Percentiles rank a stretch among this genome's conserved stretches.
Conservation (phyloP, 2,797 vertebrate species). For the Adelosebastes latens region DNA sequence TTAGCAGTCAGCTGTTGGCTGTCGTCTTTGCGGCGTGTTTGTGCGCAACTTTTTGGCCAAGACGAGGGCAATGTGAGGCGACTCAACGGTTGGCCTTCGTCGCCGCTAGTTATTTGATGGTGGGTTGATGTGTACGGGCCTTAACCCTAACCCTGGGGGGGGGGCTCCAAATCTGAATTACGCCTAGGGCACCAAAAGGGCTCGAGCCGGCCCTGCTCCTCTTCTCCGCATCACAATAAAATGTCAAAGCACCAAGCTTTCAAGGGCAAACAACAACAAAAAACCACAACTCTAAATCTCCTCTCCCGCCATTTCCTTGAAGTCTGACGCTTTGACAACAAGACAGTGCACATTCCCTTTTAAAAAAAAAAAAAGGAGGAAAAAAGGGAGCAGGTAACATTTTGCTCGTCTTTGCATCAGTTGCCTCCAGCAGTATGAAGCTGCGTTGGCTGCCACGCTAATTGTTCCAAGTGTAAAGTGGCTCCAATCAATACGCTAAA, state of each 20-base stretch:
- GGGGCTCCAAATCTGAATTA: no score
- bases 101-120: no score
- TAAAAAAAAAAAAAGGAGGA: no score
- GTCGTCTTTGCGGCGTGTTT: no score
- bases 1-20: no score
- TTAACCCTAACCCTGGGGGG: no score
- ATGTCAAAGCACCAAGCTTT: conserved; percentile 26
- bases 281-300: not conserved
- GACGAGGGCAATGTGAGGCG: no score
- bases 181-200: no score
- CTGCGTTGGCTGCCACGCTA: conserved; percentile 22
- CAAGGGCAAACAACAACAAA: conserved; percentile 22
- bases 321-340: conserved; percentile 9
- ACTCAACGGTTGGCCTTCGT: no score
- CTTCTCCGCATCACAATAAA: conserved; percentile 15
- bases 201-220: no score
- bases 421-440: not conserved
- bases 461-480: conserved; percentile 36
- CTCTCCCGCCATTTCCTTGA: conserved; percentile 1
- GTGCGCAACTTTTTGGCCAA: no score
- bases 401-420: not conserved
- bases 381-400: not conserved
- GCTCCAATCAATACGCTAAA: conserved; percentile 30
- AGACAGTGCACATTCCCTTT: not conserved
- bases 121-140: no score